Conservation (phyloP, 2,888 invertebrate species). For the Anarsia innoxiella region DNA sequence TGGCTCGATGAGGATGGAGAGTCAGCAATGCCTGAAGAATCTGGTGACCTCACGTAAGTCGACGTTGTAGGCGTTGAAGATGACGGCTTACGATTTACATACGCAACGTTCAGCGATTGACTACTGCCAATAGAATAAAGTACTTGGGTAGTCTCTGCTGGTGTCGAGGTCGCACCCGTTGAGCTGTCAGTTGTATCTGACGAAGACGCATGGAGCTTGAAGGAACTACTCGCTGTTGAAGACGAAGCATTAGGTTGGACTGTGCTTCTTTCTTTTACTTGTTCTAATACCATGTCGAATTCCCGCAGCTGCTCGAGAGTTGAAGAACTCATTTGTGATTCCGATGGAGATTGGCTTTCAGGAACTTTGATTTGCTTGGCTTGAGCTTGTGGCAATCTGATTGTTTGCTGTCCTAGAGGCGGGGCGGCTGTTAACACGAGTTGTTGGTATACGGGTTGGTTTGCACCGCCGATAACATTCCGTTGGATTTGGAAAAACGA, state of each 20-base stretch:
- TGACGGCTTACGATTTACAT: slow-evolving; percentile 58
- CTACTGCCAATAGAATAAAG: slow-evolving; percentile 56
- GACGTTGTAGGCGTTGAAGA: slow-evolving; percentile 46
- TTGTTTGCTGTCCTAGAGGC: slow-evolving; percentile 58
- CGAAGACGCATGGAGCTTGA: slow-evolving; percentile 38
- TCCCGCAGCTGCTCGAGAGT: slow-evolving; percentile 85
- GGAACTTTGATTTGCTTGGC: slow-evolving; percentile 42
- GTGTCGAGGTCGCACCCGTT: slow-evolving; percentile 31
- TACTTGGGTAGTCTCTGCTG: slow-evolving; percentile 46
- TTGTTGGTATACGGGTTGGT: slow-evolving; percentile 71
- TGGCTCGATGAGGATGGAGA: slow-evolving; percentile 54
- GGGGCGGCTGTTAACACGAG: slow-evolving; percentile 67
- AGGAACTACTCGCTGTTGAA: slow-evolving; percentile 24
- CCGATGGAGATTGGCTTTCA: slow-evolving; percentile 54
- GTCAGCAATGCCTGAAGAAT: slow-evolving; percentile 53
- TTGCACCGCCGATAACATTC: slow-evolving; percentile 74
- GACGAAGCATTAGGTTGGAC: slow-evolving; percentile 65
- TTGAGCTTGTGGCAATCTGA: slow-evolving; percentile 53
- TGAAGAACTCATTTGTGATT: slow-evolving; percentile 82
- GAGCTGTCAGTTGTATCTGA: slow-evolving; percentile 43
- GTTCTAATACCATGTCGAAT: slow-evolving; percentile 87
- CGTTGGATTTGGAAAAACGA: slow-evolving; percentile 77
- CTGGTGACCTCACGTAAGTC: slow-evolving; percentile 54
- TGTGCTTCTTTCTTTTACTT: slow-evolving; percentile 85
- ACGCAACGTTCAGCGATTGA: slow-evolving; percentile 55